Percentiles rank a stretch among this genome's conserved stretches.
Evolutionary conservation across 2,888 invertebrate genomes (phyloP).

Genomic region (Lomographa bimaculata): DNA sequence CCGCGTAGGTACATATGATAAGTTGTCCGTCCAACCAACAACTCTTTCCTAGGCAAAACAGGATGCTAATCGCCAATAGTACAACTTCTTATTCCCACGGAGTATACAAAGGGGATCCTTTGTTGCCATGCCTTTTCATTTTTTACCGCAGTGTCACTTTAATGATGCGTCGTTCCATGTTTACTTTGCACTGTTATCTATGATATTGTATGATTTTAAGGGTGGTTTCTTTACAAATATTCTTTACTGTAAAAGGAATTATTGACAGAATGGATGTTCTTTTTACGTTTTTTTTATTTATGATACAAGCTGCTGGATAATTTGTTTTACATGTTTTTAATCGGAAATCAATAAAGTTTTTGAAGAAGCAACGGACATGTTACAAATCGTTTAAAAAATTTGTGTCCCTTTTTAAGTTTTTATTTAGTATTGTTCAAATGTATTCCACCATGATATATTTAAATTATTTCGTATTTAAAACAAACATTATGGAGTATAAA

Average conservation of each 20-base stretch:
- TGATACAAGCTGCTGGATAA: slow-evolving; percentile 20
- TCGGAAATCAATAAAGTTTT: slow-evolving; percentile 3
- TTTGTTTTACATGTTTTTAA: slow-evolving; percentile 29
- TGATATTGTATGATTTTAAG: slow-evolving; percentile 58
- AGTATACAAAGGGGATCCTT: slow-evolving; percentile 21
- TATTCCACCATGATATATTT: too few species aligned
- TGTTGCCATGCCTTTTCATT: slow-evolving; percentile 43
- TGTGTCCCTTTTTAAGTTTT: too few species aligned
- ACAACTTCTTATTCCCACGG: slow-evolving; percentile 33
- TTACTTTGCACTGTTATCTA: slow-evolving; percentile 73
- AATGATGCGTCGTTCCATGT: slow-evolving; percentile 70
- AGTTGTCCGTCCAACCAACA: too few species aligned
- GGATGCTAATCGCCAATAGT: slow-evolving; percentile 25
- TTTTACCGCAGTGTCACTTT: slow-evolving; percentile 66
- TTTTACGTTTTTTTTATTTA: slow-evolving; percentile 32
- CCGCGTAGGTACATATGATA: too few species aligned
- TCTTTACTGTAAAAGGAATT: slow-evolving; percentile 44
- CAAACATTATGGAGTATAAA: too few species aligned
- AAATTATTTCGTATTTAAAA: too few species aligned
- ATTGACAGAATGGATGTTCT: slow-evolving; percentile 40
- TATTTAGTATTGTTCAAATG: too few species aligned
- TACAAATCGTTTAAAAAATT: background rate
- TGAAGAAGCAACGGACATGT: background rate
- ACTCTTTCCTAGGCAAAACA: slow-evolving; percentile 24
- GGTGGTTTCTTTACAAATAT: slow-evolving; percentile 71